Base-by-base conservation (phyloP, 2,888 invertebrate species). In the Panorpa germanica region DNA sequence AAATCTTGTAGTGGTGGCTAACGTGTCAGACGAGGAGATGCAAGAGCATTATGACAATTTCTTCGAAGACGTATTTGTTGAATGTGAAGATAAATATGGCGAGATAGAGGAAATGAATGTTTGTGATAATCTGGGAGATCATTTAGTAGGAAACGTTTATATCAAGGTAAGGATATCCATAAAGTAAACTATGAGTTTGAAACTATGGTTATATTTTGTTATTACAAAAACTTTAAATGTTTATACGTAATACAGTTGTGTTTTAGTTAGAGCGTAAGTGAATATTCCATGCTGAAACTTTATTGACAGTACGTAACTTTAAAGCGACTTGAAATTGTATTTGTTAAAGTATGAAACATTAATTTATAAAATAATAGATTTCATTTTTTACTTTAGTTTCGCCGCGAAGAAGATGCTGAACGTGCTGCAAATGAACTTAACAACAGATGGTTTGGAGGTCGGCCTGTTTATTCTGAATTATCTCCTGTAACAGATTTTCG, bases 71-170 rank as follows among this genome's bases (percentile, higher is more conserved):
- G 93, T 98, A 2, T 98, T 96, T 61, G 88, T 91, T 2, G 96
- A 98, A 54, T 83, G 95, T 48, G 95, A 96, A 55, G 91, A 93
- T 48, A 95, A 95, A 61, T 98, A 98, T 57, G 98, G 98, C 0
- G 95, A 96, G 59, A 96, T 98, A 45, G 98, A 99, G 55, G 98
- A 99, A 57, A 96, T 98, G 93, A 98, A 98, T 59, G 95, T 99
- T 3, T 99, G 98, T 57, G 98, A 98, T 57, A 99, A 99, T 56
- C 70, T 98, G 36, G 95, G 95, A 3, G 95, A 96, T 52, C 96
- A 96, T 51, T 65, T 98, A 40, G 95, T 98, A 22, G 98, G 98
- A 33, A 98, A 98, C 65, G 96, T 98, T 31, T 98, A 98, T 54
- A 91, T 98, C 38, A 98, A 96, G 67, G 83, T 85, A 53, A 52